phyloP scores from a whole-genome alignment of 2,888 invertebrate genomes.

The Watsonalla binaria region DNA sequence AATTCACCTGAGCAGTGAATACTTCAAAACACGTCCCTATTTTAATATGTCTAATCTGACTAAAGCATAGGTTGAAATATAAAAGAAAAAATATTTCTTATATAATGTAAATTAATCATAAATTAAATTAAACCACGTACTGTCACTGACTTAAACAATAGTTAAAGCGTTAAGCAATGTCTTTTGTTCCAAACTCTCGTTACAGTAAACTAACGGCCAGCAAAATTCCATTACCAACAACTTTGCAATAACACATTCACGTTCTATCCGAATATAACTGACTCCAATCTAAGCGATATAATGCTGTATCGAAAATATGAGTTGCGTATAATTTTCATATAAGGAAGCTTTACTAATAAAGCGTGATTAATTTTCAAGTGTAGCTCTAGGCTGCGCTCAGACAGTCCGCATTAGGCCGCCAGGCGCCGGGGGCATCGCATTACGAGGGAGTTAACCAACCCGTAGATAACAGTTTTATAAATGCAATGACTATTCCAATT shows the following conservation, averaged over 20 bases:
- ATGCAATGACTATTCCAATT: slow-evolving; percentile 39
- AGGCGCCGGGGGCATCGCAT: slow-evolving; percentile 26
- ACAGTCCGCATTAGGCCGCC: slow-evolving; percentile 32
- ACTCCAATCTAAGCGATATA: not conserved
- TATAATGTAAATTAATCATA: no score
- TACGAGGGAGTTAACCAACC: slow-evolving; percentile 23
- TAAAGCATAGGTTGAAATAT: no score
- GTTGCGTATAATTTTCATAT: slow-evolving; percentile 15
- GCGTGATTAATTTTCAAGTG: slow-evolving; percentile 48
- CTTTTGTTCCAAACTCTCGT: no score
- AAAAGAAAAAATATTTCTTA: no score
- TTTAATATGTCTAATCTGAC: no score
- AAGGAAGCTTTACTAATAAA: slow-evolving; percentile 47
- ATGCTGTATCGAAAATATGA: not conserved
- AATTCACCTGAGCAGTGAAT: no score
- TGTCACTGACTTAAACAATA: no score
- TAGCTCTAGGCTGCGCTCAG: slow-evolving; percentile 27
- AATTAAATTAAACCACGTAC: no score
- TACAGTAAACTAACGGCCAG: no score
- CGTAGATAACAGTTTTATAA: slow-evolving; percentile 40
- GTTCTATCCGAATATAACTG: not conserved
- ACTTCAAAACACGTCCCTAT: no score
- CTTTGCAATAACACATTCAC: not conserved
- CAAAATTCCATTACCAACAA: no score
- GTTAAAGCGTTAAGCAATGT: no score